Base-by-base conservation (phyloP, 30 jellyfish, hydroid and myxozoan species). In the Aurelia coerulea region DNA sequence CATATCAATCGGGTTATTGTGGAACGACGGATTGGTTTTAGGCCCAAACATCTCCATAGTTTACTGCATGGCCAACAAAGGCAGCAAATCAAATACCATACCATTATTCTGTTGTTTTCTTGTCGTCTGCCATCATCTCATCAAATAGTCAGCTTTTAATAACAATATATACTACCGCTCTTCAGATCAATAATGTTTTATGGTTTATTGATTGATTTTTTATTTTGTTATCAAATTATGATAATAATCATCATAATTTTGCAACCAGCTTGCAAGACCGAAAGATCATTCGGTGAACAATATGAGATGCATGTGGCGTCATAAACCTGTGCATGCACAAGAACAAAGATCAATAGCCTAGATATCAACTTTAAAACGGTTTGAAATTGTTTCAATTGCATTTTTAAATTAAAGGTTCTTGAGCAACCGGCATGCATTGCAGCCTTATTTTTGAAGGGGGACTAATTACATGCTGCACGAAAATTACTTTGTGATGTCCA, bases 11-110 rank as follows among this genome's bases (percentile, higher is more conserved):
- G 90, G 18, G 97, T 88, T 29, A 88, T 56, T 34, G 69, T 42
- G 2, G 98, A 93, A n/a, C 78, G 92, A 15, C 86, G 88, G 1
- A 88, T 60, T 56, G 86, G 92, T 33, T 46, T 72, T 50, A 76
- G 69, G 29, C 83, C 84, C n/a, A 87, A 76, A 18, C 83, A 70
- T 11, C 64, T 72, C 98, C 97, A 93, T n/a, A 71, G 52, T 32
- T 31, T 19, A 1, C 76, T 66, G 34, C 89, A 74, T 34, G 97
- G 96, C 92, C 94, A 93, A 54, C 84, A 78, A n/a, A 71, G 50
- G 65, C 90, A 66, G 68, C 91, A 88, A 51, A 29, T 74, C 33
- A 41, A 39, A 42, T 68, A 10, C 74, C 53, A 18, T 39, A 32
- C 84, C 59, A 73, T 15, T 70, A 62, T 74, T 32, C 7, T 6